Percentiles rank a stretch among this genome's conserved stretches.
These are phyloP conservation scores for Sebastes itinus DNA, from an alignment of 2,797 vertebrate genomes.

Conservation along the genomic window DNA sequence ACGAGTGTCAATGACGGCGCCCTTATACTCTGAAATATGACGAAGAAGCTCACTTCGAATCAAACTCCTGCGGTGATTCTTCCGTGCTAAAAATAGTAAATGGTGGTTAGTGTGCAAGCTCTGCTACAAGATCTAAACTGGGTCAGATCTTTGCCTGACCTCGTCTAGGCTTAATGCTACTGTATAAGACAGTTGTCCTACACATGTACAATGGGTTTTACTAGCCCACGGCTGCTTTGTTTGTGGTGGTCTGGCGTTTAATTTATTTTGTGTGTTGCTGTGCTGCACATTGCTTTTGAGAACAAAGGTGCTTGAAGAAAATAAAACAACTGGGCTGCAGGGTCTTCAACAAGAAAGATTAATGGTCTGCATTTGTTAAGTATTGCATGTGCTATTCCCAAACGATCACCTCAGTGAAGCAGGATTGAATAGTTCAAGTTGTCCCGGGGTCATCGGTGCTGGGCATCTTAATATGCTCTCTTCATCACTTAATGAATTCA, in stretches of 20 bases:
- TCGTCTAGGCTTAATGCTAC: background rate
- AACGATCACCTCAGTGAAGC: background rate
- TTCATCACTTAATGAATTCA: slow-evolving; percentile 14
- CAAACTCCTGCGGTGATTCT: background rate
- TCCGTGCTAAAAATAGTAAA: background rate
- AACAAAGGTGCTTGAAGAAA: background rate
- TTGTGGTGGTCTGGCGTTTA: slow-evolving; percentile 26
- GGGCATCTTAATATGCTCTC: background rate
- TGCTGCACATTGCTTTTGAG: slow-evolving; percentile 10
- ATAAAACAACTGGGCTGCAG: background rate
- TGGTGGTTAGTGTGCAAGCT: background rate
- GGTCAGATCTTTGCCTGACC: slow-evolving; percentile 7
- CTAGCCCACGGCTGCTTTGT: background rate
- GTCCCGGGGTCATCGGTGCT: background rate
- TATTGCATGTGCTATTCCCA: background rate
- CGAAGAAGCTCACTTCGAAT: background rate
- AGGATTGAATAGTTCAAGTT: background rate
- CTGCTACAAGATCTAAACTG: background rate
- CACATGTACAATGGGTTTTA: background rate
- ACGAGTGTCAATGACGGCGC: slow-evolving; percentile 8
- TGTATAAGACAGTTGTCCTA: background rate
- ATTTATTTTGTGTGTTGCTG: slow-evolving; percentile 6
- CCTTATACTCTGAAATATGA: background rate
- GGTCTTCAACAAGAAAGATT: slow-evolving; percentile 15
- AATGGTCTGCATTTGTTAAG: background rate